Evolutionary conservation across 2,113 vertebrate species (phyloP), one percentile per base, ranked within the genome.

Genomic region (Melanostigma gelatinosum): DNA sequence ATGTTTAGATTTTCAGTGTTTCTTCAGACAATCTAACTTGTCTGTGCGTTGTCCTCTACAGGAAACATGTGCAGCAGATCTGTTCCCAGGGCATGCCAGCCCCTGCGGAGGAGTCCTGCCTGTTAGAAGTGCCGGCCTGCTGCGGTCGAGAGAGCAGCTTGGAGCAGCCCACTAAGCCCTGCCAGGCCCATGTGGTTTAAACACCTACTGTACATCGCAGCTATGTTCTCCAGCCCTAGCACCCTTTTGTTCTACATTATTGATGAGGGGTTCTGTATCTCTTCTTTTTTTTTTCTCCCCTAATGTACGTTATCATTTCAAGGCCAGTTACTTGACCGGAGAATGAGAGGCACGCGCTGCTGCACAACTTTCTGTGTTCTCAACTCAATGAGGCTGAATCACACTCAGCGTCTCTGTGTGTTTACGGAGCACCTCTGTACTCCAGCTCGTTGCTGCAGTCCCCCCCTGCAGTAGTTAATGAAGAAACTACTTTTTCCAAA

Each of bases 31-130:
- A 36, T 61, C 13, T 78, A 60, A 80, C 15, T 70, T 29, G 4
- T 10, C 4, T 20, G 5, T 67, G 4, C 18, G 4, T 0, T 46
- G 15, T 15, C 0, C 34, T 57, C 67, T 70, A 63, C 79, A 99
- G 97, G 98, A 95, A 97, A 93, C 85, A 94, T n/a, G 96, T 97
- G 95, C 96, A 98, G 90, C 95, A 96, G 80, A 94, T 98, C 80
- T 93, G 90, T 84, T 92, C 92, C 63, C 94, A 88, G 71, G 96
- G 94, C 1, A 88, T 96, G 87, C 91, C 90, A 0, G 58, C 92
- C 4, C 94, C 94, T 34, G 93, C 55, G 9, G 97, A 95, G 52
- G 97, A 96, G 79, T 92, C 93, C 38, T 94, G 93, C 12, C 15
- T 85, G 38, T 80, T 92, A 38, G 89, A 94, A n/a, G 75, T 97